These are phyloP conservation scores for Brachyptera risi DNA, from an alignment of 2,888 invertebrate species.

Conservation along the genomic window DNA sequence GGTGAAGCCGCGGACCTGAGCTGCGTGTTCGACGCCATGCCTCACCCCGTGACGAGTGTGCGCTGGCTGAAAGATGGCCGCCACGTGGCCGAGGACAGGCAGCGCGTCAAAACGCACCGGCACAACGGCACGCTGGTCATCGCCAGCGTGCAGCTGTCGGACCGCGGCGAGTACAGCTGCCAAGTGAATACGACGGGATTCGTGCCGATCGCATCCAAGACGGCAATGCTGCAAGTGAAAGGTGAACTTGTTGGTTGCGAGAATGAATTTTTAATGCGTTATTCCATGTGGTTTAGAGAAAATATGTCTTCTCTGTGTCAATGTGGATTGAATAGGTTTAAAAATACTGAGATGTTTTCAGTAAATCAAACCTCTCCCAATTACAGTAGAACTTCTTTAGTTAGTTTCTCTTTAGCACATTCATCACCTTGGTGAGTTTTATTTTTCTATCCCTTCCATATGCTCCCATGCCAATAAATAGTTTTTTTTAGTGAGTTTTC, in stretches of 20 bases:
- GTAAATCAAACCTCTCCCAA: too few relatives aligned
- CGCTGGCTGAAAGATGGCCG: constrained; percentile 57
- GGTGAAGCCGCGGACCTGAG: constrained; percentile 58
- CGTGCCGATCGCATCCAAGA: constrained; percentile 53
- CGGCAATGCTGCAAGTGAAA: constrained; percentile 56
- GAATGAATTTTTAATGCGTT: too few relatives aligned
- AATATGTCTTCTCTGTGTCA: too few relatives aligned
- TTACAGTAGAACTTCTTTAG: too few relatives aligned
- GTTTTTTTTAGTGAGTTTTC: too few relatives aligned
- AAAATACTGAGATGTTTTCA: too few relatives aligned
- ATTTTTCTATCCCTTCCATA: too few relatives aligned
- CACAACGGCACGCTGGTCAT: constrained; percentile 54
- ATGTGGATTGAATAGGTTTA: too few relatives aligned
- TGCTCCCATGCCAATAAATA: too few relatives aligned
- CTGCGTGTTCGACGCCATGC: constrained; percentile 56
- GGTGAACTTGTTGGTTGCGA: constrained; percentile 45
- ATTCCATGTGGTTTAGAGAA: too few relatives aligned
- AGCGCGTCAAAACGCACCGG: constrained; percentile 37
- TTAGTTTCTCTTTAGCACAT: too few relatives aligned
- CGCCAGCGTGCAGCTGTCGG: constrained; percentile 49
- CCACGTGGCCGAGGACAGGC: constrained; percentile 28
- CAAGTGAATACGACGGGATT: constrained; percentile 61
- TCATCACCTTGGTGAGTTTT: too few relatives aligned
- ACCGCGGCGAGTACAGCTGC: constrained; percentile 64
- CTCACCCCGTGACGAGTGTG: constrained; percentile 55